These are phyloP conservation scores for Hemichromis elongatus DNA, from an alignment of 2,113 vertebrate species.

Conservation along the genomic window DNA sequence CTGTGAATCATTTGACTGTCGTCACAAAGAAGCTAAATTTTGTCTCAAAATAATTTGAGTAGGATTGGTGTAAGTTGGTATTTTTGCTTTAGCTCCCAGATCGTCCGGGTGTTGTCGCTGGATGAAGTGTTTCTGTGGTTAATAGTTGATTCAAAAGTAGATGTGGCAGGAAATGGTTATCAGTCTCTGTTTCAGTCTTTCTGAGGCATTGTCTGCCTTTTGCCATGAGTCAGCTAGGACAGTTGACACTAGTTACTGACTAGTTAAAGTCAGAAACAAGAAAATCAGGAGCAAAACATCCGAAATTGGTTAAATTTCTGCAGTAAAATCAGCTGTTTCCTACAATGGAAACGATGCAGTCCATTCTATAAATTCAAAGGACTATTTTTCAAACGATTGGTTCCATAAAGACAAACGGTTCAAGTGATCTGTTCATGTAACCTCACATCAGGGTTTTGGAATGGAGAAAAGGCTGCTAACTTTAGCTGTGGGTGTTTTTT, in stretches of 20 bases:
- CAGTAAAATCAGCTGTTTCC: not conserved
- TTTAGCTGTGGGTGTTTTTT: not conserved
- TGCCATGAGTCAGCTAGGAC: not conserved
- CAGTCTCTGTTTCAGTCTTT: not conserved
- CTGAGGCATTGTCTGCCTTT: not conserved
- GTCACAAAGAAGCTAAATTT: not conserved
- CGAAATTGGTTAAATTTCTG: not conserved
- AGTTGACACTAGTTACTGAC: not conserved
- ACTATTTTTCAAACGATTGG: not conserved
- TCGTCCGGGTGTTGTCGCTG: accelerated
- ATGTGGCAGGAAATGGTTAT: not conserved
- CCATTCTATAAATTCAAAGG: not conserved
- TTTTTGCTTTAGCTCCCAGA: not conserved
- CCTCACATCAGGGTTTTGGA: not conserved
- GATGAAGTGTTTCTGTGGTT: not conserved
- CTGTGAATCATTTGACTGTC: not conserved
- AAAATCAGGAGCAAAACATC: not conserved
- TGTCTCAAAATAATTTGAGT: not conserved
- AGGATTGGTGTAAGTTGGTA: not conserved
- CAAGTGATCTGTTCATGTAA: not conserved
- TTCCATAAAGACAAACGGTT: not conserved
- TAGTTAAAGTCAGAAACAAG: not conserved
- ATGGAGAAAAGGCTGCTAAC: not conserved
- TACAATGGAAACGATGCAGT: not conserved
- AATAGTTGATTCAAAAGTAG: not conserved